Conservation (phyloP, 2,113 vertebrate species). For the Neolamprologus brichardi region DNA sequence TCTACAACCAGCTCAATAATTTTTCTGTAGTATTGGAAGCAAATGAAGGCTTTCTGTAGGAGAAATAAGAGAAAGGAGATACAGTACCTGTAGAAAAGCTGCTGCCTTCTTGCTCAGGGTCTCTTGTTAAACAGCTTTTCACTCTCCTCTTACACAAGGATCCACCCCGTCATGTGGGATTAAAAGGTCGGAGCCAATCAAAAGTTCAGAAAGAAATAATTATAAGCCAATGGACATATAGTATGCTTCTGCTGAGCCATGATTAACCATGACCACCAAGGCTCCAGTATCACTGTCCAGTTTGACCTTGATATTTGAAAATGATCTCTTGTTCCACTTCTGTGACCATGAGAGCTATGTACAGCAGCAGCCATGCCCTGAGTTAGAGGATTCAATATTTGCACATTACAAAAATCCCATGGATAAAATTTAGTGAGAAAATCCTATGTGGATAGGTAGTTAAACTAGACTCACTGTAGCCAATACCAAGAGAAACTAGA, state of each 20-base stretch:
- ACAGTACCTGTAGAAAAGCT: slow-evolving; percentile 57
- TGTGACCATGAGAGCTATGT: not conserved
- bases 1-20: not conserved
- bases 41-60: not conserved
- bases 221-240: slow-evolving; percentile 21
- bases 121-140: slow-evolving; percentile 27
- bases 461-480: not conserved
- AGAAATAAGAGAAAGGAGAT: not conserved
- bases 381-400: not conserved
- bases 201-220: not conserved
- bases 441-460: not conserved
- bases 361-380: not conserved
- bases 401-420: not conserved
- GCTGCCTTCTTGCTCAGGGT: slow-evolving; percentile 30
- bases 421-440: not conserved
- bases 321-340: not conserved
- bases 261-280: not conserved
- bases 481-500: not conserved
- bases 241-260: not conserved
- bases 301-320: slow-evolving; percentile 44
- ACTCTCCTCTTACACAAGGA: not conserved
- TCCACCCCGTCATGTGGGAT: slow-evolving; percentile 44
- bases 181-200: slow-evolving; percentile 47
- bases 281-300: slow-evolving; percentile 7
- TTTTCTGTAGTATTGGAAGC: not conserved